Evolutionary conservation across 2,113 vertebrate genomes (phyloP).

Genomic region (Tachuris rubrigastra): DNA sequence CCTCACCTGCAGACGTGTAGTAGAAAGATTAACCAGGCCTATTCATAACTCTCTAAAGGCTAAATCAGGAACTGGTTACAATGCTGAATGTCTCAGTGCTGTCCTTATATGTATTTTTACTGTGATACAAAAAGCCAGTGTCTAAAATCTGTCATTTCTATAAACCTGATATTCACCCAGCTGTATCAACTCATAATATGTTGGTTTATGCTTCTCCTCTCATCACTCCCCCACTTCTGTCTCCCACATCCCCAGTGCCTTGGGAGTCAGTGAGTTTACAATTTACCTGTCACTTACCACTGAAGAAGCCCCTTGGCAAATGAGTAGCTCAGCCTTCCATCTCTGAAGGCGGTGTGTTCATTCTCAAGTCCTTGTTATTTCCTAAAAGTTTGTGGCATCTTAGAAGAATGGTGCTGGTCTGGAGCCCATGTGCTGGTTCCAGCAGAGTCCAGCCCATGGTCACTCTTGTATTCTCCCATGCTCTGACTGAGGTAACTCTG

Average conservation of each 20-base stretch:
- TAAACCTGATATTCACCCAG: not conserved
- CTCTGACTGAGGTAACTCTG: not conserved
- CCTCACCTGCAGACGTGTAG: not conserved
- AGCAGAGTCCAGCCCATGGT: not conserved
- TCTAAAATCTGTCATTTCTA: not conserved
- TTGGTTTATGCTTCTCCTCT: not conserved
- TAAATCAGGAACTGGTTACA: not conserved
- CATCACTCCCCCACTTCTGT: accelerated
- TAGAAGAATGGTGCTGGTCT: not conserved
- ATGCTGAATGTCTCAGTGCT: not conserved
- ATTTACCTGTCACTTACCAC: not conserved
- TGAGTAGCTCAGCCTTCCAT: not conserved
- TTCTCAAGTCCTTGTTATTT: not conserved
- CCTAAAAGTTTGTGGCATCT: not conserved
- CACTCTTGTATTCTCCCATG: not conserved
- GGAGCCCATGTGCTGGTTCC: accelerated
- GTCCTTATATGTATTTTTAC: not conserved
- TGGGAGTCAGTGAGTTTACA: accelerated
- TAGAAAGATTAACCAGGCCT: not conserved
- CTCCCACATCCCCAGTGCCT: accelerated
- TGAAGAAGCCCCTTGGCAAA: not conserved
- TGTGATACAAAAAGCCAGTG: not conserved
- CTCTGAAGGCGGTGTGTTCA: not conserved
- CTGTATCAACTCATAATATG: accelerated
- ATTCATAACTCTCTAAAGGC: not conserved